Conservation (phyloP, 2,888 invertebrate genomes). For the Amiota communis region DNA sequence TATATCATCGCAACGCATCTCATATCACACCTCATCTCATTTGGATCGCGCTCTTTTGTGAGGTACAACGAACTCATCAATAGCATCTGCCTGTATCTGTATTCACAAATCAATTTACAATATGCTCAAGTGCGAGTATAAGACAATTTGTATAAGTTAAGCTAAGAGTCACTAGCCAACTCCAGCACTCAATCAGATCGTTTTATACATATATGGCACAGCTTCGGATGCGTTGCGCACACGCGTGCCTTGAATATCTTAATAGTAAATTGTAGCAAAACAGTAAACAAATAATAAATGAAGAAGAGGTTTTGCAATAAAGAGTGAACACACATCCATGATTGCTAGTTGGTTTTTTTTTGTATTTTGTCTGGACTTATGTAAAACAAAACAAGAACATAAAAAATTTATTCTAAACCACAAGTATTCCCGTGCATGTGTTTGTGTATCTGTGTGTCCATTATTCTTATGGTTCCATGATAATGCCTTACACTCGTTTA, state of each 20-base stretch:
- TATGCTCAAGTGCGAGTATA: background rate
- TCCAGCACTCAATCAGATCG: background rate
- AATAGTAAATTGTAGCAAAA: background rate
- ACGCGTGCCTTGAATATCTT: conserved; percentile 53
- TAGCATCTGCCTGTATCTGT: background rate
- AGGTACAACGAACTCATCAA: background rate
- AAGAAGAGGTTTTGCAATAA: conserved; percentile 28
- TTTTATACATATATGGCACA: conserved; percentile 5
- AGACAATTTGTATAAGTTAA: too few relatives aligned
- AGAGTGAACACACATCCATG: conserved; percentile 39
- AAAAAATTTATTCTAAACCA: conserved; percentile 37
- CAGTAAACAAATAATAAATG: conserved; percentile 47
- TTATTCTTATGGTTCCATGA: conserved; percentile 37
- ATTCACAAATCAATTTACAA: background rate
- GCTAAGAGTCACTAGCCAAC: too few relatives aligned
- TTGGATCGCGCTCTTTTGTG: background rate
- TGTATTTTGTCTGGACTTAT: conserved; percentile 40
- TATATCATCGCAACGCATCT: background rate
- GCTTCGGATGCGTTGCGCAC: conserved; percentile 34
- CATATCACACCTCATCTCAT: too few relatives aligned
- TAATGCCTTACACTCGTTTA: conserved; percentile 31
- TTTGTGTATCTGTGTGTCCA: conserved; percentile 46
- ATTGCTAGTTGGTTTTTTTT: conserved; percentile 30
- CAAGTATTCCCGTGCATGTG: background rate
- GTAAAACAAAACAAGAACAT: conserved; percentile 25